These are phyloP conservation scores for Alectura lathami DNA, from an alignment of 2,113 vertebrate genomes.

Conservation along the genomic window DNA sequence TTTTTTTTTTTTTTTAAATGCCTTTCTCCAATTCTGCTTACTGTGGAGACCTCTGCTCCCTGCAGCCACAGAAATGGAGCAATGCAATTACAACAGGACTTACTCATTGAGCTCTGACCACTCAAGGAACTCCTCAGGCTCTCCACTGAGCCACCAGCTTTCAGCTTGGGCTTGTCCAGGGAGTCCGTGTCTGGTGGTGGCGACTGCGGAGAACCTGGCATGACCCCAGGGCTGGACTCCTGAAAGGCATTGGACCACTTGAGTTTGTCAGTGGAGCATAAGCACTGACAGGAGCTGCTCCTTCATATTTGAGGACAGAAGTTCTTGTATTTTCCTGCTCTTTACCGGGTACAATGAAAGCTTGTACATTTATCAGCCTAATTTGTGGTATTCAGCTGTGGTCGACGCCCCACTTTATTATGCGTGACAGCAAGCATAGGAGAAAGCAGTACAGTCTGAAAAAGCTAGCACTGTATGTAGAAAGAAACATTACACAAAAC, in stretches of 20 bases:
- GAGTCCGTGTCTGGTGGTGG: conserved; percentile 85
- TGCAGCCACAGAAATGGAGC: background rate
- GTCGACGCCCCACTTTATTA: background rate
- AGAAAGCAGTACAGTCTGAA: background rate
- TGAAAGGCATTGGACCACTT: conserved; percentile 31
- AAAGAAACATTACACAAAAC: background rate
- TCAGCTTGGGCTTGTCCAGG: conserved; percentile 94
- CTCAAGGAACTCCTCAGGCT: conserved; percentile 96
- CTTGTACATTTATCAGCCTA: background rate
- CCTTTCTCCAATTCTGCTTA: background rate
- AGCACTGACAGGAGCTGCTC: background rate
- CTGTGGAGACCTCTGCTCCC: background rate
- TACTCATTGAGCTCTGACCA: conserved; percentile 98
- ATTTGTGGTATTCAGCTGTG: background rate
- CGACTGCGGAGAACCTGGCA: conserved; percentile 82
- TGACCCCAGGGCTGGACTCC: conserved; percentile 86
- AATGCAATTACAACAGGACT: conserved; percentile 31
- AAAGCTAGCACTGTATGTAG: background rate
- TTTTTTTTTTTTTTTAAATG: background rate
- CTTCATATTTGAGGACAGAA: background rate
- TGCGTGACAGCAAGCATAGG: background rate
- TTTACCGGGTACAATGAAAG: background rate
- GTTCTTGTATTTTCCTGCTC: background rate
- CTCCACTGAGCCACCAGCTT: conserved; percentile 95
- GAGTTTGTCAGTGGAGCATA: background rate